Base-by-base conservation (phyloP, 2,797 vertebrate species). In the Anomalospiza imberbis region DNA sequence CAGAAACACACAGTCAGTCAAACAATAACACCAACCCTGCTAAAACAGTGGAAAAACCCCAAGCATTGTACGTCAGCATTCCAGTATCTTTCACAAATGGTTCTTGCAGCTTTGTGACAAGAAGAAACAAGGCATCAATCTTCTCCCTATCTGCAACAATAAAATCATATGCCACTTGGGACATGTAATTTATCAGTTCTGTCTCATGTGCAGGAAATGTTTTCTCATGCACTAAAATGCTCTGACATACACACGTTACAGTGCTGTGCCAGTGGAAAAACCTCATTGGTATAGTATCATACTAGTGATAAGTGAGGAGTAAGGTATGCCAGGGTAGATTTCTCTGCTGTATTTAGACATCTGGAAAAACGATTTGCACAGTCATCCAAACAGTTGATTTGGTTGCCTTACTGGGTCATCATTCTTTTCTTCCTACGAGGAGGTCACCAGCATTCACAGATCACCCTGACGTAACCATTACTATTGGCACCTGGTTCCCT, bases 1-100 rank as follows among this genome's bases (percentile, higher is more conserved):
- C 91, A 94, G 93, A 95, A 88, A 89, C 84, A 88, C 79, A 92
- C 61, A 97, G 32, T 29, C 53, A 77, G 72, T 95, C 80, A 91
- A 96, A 94, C 65, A 92, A 63, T 83, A 92, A 88, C 50, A 88
- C 66, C 74, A 94, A 93, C 86, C 93, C 74, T 36, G 57, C 55
- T 51, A 85, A 84, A 95, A 88, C 58, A 92, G 94, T 91, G 96
- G 95, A 92, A 96, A 96, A 96, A 94, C 62, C 76, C 94, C 68
- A 85, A 94, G 88, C 38, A 55, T 80, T 88, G 51, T 15, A 65
- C 10, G 7, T 84, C 74, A 93, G 54, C 61, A 62, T 71, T 89
- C 47, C 45, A 50, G 19, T 11, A 32, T 48, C 75, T 83, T 57
- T 70, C 72, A 75, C 38, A 87, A 94, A 93, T 10, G 25, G 22